Base-by-base conservation (phyloP, 2,888 invertebrate genomes). In the Apotomis betuletana region DNA sequence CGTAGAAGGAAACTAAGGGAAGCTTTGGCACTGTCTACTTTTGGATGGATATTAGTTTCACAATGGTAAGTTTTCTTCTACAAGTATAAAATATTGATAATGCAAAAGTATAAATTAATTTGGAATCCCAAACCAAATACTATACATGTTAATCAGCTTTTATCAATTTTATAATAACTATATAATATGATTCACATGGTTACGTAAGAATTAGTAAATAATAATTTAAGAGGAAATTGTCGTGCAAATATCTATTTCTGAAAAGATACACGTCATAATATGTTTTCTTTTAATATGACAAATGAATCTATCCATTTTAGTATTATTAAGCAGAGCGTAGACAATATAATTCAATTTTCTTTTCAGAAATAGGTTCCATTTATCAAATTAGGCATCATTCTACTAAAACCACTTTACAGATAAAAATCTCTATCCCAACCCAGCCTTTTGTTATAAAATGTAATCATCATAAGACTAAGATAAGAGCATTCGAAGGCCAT, bases 11-110 rank as follows among this genome's bases (percentile, higher is more conserved):
- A 67, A 5, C 27, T 61, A 57, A 57, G 52, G 61, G 62, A 67
- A 52, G 38, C 63, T 72, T 72, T 72, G 72, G 72, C 72, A 72
- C 72, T 49, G 67, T 72, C 62, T 58, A 67, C 46, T 62, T 68
- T 68, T 58, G 44, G 57, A 27, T 51, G 57, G 15, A 57, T 9
- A 61, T 49, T 27, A 13, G 52, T 49, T 70, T 52, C 27, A 64
- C 52, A 54, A 12, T 46, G 57, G 46, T 64, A 64, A 36, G 55
- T 57, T 57, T 65, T 55, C 49, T 62, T 69, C 12, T 51, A 62
- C 13, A 62, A 57, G 62, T 49, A 49, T 62, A 69, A 62, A 46
- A 54, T 49, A 54, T 54, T 46, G n/a, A 49, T 15, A 57, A 57
- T 69, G 69, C 69, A 69, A 62, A 58, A 63, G 51, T 69, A 69